Evolutionary conservation across 2,888 invertebrate genomes (phyloP), one percentile per base, ranked within the genome.

Genomic region (Athetis lepigone): DNA sequence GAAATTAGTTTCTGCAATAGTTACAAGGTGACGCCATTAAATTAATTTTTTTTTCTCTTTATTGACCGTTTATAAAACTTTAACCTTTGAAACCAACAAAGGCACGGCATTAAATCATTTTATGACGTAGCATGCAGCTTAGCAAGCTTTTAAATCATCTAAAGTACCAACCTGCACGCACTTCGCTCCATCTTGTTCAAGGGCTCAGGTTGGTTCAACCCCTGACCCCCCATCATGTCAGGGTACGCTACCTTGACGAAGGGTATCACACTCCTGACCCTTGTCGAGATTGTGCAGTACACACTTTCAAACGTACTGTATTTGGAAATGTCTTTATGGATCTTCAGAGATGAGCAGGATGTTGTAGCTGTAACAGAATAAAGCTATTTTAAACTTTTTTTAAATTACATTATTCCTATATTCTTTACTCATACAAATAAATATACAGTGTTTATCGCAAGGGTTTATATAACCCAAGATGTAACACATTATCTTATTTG

Each of bases 221-320:
- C 93, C 54, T 95, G 91, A 0, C 95, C 96, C 0, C 96, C 96
- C 75, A 95, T 93, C 90, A 97, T 92, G 80, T 97, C 97, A 18
- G 98, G 97, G 87, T 97, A 97, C 0, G 97, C 97, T 5, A 97
- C 95, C 90, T 97, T 97, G 33, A 96, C 96, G 87, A 97, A 97
- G 6, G 96, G 96, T 65, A 96, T 96, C 13, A 97, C 96, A 82
- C 96, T 96, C 56, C 89, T 92, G 4, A 96, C 96, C 70, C 94
- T 90, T 39, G 96, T 96, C 0, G 96, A 95, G 66, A 96, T 92
- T 7, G 89, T 91, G 51, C 93, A 94, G 82, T 96, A 96, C 5
- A 95, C 92, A 7, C 91, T 76, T 43, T 86, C 85, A 69, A 92
- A 92, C 0, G 91, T 70, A 70, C 88, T 88, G 64, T 89, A 91